Evolutionary conservation across 1,140 invertebrate species (phyloP).

Genomic region (Colletes latitarsis): DNA sequence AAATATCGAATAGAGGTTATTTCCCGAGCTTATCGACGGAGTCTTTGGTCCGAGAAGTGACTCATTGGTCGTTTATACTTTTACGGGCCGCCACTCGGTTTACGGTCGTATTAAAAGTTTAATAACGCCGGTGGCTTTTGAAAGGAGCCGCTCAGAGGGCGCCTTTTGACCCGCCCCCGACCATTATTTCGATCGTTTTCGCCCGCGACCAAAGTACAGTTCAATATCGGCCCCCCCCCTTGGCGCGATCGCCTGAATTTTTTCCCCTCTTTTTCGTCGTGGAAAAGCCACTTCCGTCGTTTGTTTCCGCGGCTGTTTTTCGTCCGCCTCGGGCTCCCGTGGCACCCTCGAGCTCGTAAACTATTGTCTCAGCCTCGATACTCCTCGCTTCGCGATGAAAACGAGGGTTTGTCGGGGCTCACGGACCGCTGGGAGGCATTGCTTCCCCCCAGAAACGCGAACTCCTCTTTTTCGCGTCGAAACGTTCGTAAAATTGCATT

Average conservation of each 20-base stretch:
- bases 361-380: constrained; percentile 35
- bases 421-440: not conserved
- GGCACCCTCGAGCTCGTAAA: constrained; percentile 24
- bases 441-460: not conserved
- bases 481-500: too few relatives aligned
- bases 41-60: not conserved
- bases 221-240: constrained; percentile 6
- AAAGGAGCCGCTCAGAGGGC: not conserved
- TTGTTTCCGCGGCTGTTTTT: constrained; percentile 33
- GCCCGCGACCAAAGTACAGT: not conserved
- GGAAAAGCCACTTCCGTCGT: constrained; percentile 33
- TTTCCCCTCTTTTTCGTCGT: not conserved
- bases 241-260: constrained; percentile 8
- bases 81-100: constrained; percentile 22
- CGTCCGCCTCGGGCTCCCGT: constrained; percentile 10
- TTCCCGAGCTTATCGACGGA: constrained; percentile 1
- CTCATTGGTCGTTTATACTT: constrained; percentile 17
- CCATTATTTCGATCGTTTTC: constrained; percentile 14
- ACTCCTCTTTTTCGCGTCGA: too few relatives aligned
- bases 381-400: constrained; percentile 1
- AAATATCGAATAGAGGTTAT: too few relatives aligned
- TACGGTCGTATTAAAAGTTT: constrained; percentile 51
- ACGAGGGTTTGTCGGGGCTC: not conserved
- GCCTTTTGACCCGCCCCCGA: not conserved
- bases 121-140: constrained; percentile 39